These are phyloP conservation scores for Cordilura impudica DNA, from an alignment of 2,888 invertebrate species.

Conservation along the genomic window DNA sequence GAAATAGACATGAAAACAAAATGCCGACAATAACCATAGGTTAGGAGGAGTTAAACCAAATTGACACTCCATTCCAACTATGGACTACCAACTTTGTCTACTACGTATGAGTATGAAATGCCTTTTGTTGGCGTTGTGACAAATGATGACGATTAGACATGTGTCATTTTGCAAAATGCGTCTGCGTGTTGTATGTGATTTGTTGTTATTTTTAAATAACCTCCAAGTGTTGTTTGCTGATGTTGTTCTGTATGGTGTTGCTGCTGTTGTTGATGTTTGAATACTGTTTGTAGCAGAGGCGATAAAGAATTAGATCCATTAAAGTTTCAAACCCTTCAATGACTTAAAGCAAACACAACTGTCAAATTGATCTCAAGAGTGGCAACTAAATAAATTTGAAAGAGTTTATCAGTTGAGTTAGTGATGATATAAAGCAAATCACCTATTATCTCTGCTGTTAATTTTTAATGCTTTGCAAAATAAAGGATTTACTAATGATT, in stretches of 20 bases:
- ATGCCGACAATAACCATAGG: slow-evolving; percentile 32
- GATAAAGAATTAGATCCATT: no score
- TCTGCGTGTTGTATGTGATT: slow-evolving; percentile 57
- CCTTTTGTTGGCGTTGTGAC: slow-evolving; percentile 58
- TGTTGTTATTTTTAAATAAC: slow-evolving; percentile 19
- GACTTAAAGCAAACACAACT: no score
- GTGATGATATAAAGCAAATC: no score
- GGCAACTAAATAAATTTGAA: no score
- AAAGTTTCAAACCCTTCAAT: no score
- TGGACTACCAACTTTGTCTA: slow-evolving; percentile 1
- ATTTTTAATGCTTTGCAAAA: no score
- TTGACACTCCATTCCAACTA: not conserved
- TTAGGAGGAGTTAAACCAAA: slow-evolving; percentile 4
- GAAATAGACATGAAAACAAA: not conserved
- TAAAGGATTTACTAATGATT: no score
- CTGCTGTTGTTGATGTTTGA: slow-evolving; percentile 36
- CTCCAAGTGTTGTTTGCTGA: not conserved
- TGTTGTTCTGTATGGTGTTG: not conserved
- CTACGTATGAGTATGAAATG: slow-evolving; percentile 40
- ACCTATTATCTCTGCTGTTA: no score
- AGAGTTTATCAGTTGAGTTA: no score
- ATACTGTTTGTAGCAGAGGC: slow-evolving; percentile 35
- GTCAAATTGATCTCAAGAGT: no score
- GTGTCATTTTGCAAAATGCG: slow-evolving; percentile 59
- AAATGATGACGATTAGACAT: slow-evolving; percentile 59